A percentile compares a stretch with the other conserved stretches of the same genome.
Evolutionary conservation across 2,888 invertebrate species (phyloP).

Genomic region (Catocala fraxini): DNA sequence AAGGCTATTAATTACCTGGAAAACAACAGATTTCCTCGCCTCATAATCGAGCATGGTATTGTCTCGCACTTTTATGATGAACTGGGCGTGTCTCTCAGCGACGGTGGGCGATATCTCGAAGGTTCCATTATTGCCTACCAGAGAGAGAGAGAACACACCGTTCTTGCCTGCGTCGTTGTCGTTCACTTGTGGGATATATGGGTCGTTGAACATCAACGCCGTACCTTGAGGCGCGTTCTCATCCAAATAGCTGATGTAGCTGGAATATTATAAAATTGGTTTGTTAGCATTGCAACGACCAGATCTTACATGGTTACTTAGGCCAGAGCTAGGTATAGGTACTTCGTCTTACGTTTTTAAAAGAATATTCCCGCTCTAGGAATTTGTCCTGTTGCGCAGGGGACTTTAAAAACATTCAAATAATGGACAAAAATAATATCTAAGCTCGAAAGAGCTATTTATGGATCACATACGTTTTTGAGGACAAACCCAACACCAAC

Average conservation of each 20-base stretch:
- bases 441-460: too few relatives aligned
- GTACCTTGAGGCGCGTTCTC: conserved; percentile 95
- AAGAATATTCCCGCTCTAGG: too few relatives aligned
- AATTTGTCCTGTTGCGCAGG: too few relatives aligned
- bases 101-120: conserved; percentile 96
- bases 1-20: conserved; percentile 86
- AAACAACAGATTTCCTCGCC: conserved; percentile 90
- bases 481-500: too few relatives aligned
- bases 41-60: conserved; percentile 95
- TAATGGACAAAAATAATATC: too few relatives aligned
- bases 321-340: too few relatives aligned
- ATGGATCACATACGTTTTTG: too few relatives aligned
- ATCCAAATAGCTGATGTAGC: conserved; percentile 92
- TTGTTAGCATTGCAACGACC: not conserved
- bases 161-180: conserved; percentile 94
- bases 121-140: conserved; percentile 94
- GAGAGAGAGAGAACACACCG: conserved; percentile 92
- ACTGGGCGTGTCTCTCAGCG: conserved; percentile 92
- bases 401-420: too few relatives aligned
- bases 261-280: conserved; percentile 60
- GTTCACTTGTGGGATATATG: conserved; percentile 91
- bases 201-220: conserved; percentile 90
- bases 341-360: too few relatives aligned
- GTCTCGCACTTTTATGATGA: conserved; percentile 94
- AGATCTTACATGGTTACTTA: too few relatives aligned